Percentiles rank a stretch among this genome's conserved stretches.
Evolutionary conservation across 2,113 vertebrate genomes (phyloP).

Genomic region (Protobothrops flavoviridis): DNA sequence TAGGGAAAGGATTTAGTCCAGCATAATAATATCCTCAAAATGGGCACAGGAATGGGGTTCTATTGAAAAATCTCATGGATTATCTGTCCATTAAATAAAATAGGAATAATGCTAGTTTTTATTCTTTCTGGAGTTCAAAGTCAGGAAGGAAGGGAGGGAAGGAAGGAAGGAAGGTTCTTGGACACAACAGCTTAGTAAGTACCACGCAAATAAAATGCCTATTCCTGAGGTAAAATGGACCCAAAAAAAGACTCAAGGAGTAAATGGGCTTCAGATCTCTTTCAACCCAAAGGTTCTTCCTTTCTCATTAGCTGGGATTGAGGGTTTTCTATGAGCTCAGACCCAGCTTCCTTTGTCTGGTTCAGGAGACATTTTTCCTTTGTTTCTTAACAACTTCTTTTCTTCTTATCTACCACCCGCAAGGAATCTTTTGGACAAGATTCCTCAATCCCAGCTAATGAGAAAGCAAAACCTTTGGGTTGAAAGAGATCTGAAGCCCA

Average conservation of each 20-base stretch:
- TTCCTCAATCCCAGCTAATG: not conserved
- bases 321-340: not conserved
- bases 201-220: too few relatives aligned
- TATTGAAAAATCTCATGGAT: not conserved
- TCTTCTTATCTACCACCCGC: not conserved
- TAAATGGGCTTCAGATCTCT: not conserved
- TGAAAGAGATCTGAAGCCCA: too few relatives aligned
- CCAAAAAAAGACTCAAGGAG: too few relatives aligned
- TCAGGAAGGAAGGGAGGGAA: not conserved
- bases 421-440: not conserved
- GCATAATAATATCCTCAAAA: not conserved
- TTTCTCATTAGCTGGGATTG: not conserved
- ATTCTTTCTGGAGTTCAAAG: not conserved
- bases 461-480: too few relatives aligned
- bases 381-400: not conserved
- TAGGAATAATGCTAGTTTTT: not conserved
- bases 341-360: not conserved
- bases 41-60: not conserved
- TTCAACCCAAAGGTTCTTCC: not conserved
- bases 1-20: not conserved
- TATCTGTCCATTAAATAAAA: not conserved
- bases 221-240: too few relatives aligned
- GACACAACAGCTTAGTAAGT: too few relatives aligned
- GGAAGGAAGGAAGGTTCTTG: too few relatives aligned
- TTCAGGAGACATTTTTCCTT: not conserved